Conservation (phyloP, 1,140 invertebrate genomes). For the Conus ventricosus region DNA sequence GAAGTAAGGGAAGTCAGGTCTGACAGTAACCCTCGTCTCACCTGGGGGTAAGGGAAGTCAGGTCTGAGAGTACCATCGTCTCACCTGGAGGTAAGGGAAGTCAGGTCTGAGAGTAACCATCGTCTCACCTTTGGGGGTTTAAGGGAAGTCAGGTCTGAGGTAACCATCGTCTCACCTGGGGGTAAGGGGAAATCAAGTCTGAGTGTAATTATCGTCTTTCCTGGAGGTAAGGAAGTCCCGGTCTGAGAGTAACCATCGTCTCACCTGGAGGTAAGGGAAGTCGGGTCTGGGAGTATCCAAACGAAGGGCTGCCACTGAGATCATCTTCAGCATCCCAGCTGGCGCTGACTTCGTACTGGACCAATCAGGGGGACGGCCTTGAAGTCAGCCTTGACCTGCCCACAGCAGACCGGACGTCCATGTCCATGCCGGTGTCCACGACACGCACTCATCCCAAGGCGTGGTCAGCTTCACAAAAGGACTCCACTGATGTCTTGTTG, state of each 20-base stretch:
- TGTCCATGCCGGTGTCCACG: background rate
- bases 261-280: slow-evolving; percentile 33
- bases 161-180: too few relatives aligned
- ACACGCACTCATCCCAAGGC: slow-evolving; percentile 7
- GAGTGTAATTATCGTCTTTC: too few relatives aligned
- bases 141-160: too few relatives aligned
- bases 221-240: too few relatives aligned
- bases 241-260: too few relatives aligned
- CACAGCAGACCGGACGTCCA: background rate
- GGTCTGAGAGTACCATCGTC: too few relatives aligned
- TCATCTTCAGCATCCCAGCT: slow-evolving; percentile 19
- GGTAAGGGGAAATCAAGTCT: too few relatives aligned
- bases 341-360: background rate
- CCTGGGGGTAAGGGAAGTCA: too few relatives aligned
- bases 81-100: background rate
- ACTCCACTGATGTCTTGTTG: background rate
- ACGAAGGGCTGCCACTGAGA: slow-evolving; percentile 6
- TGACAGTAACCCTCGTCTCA: too few relatives aligned
- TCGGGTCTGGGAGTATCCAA: slow-evolving; percentile 23
- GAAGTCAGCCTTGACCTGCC: slow-evolving; percentile 24
- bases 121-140: too few relatives aligned
- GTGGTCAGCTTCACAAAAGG: slow-evolving; percentile 2
- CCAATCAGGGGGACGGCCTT: background rate
- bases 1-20: too few relatives aligned
- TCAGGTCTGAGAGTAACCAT: slow-evolving; percentile 19